These are phyloP conservation scores for Tribolium freemani DNA, from an alignment of 2,888 invertebrate genomes.

Conservation along the genomic window DNA sequence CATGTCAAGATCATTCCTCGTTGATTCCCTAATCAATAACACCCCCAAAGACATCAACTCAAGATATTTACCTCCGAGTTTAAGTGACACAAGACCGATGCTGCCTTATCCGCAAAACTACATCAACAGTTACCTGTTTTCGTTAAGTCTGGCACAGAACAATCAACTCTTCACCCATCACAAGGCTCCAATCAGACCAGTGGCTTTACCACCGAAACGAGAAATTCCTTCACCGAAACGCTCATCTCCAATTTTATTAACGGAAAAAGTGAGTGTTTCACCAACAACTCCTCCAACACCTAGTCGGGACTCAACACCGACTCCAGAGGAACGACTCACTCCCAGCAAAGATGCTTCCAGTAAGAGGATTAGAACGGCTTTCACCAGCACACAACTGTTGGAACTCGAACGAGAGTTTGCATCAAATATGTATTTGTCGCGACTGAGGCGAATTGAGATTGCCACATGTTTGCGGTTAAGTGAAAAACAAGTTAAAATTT, in stretches of 20 bases:
- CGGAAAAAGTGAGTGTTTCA: neutral
- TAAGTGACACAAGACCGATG: conserved; percentile 69
- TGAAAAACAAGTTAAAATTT: conserved; percentile 95
- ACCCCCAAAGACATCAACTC: conserved; percentile 70
- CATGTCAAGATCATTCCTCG: conserved; percentile 87
- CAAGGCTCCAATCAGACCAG: conserved; percentile 61
- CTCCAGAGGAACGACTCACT: conserved; percentile 69
- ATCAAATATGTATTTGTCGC: conserved; percentile 90
- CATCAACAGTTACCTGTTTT: conserved; percentile 76
- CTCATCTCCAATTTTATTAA: conserved; percentile 11
- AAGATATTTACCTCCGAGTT: conserved; percentile 67
- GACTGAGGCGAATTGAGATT: conserved; percentile 91
- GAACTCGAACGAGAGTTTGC: conserved; percentile 92
- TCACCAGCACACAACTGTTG: conserved; percentile 90
- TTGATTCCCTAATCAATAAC: conserved; percentile 83
- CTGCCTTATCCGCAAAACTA: conserved; percentile 77
- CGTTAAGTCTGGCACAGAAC: conserved; percentile 73
- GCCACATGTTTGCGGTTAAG: conserved; percentile 89
- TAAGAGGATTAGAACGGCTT: conserved; percentile 93
- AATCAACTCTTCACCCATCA: conserved; percentile 59
- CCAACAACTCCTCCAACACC: conserved; percentile 54
- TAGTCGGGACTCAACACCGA: conserved; percentile 73
- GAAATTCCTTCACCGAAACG: conserved; percentile 48
- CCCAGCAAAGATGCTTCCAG: conserved; percentile 77
- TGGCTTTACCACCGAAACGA: conserved; percentile 56